A percentile compares a stretch with the other conserved stretches of the same genome.
Conservation (phyloP, 2,888 invertebrate genomes). For the Xestobium rufovillosum region DNA sequence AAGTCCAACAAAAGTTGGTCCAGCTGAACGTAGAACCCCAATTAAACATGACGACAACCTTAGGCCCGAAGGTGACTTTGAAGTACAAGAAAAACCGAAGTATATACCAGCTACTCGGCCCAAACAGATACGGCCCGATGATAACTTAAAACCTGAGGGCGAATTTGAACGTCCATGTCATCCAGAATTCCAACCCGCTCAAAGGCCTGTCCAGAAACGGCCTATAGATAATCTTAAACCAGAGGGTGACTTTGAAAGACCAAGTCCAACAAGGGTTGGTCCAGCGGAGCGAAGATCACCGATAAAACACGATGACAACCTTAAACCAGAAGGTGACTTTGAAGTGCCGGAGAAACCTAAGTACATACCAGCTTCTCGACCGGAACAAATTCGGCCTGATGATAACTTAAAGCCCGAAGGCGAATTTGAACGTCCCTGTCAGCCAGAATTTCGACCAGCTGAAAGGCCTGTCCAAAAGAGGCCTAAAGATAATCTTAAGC, state of each 20-base stretch:
- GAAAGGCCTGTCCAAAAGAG: constrained; percentile 32
- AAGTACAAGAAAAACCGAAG: constrained; percentile 36
- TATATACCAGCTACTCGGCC: constrained; percentile 36
- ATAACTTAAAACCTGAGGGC: constrained; percentile 42
- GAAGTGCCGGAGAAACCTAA: constrained; percentile 38
- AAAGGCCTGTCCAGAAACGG: constrained; percentile 39
- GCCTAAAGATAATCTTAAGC: constrained; percentile 38
- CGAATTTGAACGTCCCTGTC: constrained; percentile 30
- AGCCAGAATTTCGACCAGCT: constrained; percentile 33
- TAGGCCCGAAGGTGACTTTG: constrained; percentile 45
- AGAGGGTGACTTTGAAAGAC: constrained; percentile 52
- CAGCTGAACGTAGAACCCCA: constrained; percentile 33
- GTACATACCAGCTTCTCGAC: constrained; percentile 34
- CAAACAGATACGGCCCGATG: constrained; percentile 33
- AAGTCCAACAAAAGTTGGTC: constrained; percentile 38
- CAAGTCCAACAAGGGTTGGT: constrained; percentile 34
- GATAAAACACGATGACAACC: constrained; percentile 48
- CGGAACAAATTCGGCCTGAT: constrained; percentile 36
- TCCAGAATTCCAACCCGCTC: constrained; percentile 38
- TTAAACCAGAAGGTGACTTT: constrained; percentile 45
- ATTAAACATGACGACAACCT: constrained; percentile 46
- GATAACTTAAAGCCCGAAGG: constrained; percentile 48
- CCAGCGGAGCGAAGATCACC: constrained; percentile 43
- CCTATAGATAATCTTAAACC: constrained; percentile 56
- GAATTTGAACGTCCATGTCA: constrained; percentile 40